These are phyloP conservation scores for Peromyscus polionotus DNA, from an alignment of 2,113 vertebrate genomes.

Conservation along the genomic window DNA sequence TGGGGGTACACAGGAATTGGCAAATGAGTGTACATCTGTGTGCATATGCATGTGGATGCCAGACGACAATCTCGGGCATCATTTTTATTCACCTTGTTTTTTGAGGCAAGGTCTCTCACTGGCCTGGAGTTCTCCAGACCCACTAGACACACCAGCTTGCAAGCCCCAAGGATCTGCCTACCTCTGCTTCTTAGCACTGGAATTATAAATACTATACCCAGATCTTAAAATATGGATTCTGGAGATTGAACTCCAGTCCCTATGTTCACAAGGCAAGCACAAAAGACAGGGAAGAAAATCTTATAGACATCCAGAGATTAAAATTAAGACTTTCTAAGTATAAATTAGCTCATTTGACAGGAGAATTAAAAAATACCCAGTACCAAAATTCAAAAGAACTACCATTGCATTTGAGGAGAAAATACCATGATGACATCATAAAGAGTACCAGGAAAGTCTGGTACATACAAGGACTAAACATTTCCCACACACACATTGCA, in stretches of 20 bases:
- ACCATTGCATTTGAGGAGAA: background rate
- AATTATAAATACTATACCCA: background rate
- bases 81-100: background rate
- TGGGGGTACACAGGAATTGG: no score
- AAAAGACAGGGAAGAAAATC: constrained; percentile 10
- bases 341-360: background rate
- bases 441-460: background rate
- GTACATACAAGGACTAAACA: no score
- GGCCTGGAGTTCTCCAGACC: background rate
- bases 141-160: no score
- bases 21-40: background rate
- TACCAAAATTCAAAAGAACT: background rate
- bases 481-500: background rate
- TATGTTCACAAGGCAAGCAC: background rate
- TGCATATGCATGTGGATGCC: background rate
- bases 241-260: background rate
- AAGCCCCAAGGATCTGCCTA: background rate
- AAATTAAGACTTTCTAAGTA: constrained; percentile 18
- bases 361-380: constrained; percentile 19
- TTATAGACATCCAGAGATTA: background rate
- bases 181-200: background rate
- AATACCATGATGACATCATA: background rate
- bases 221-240: background rate
- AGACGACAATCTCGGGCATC: background rate
- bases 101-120: background rate